A percentile compares a stretch with the other conserved stretches of the same genome.
phyloP scores from a whole-genome alignment of 2,888 invertebrate species.

The Digitonthophagus gazella region DNA sequence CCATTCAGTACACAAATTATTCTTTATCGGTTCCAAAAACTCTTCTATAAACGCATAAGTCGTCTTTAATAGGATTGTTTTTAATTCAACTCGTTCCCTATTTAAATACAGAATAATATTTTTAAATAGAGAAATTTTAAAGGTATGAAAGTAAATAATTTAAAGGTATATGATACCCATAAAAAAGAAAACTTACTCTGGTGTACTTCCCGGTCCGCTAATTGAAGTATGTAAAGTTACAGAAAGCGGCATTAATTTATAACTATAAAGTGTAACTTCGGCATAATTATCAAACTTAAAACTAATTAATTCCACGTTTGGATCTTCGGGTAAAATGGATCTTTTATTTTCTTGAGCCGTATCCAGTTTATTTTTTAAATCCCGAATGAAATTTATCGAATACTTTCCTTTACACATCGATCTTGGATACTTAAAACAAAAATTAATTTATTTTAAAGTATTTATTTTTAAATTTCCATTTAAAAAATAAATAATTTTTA shows the following conservation, averaged over 20 bases:
- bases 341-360: slow-evolving; percentile 66
- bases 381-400: slow-evolving; percentile 70
- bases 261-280: slow-evolving; percentile 71
- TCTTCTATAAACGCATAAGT: background rate
- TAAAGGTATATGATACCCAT: too few relatives aligned
- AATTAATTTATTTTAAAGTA: too few relatives aligned
- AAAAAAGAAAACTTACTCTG: too few relatives aligned
- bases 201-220: slow-evolving; percentile 50
- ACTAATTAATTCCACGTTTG: slow-evolving; percentile 86
- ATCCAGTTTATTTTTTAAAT: slow-evolving; percentile 86
- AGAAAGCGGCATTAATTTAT: slow-evolving; percentile 56
- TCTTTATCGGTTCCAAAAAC: background rate
- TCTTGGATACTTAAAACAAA: slow-evolving; percentile 66
- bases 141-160: too few relatives aligned
- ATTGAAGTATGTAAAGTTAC: slow-evolving; percentile 97
- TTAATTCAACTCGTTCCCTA: background rate
- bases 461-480: too few relatives aligned
- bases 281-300: slow-evolving; percentile 86
- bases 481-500: too few relatives aligned
- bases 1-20: too few relatives aligned
- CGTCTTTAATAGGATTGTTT: background rate
- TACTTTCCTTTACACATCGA: slow-evolving; percentile 63
- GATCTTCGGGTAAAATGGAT: slow-evolving; percentile 67
- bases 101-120: too few relatives aligned
- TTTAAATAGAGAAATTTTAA: too few relatives aligned